Evolutionary conservation across 2,888 invertebrate genomes (phyloP).

Genomic region (Calameuta pallipes): DNA sequence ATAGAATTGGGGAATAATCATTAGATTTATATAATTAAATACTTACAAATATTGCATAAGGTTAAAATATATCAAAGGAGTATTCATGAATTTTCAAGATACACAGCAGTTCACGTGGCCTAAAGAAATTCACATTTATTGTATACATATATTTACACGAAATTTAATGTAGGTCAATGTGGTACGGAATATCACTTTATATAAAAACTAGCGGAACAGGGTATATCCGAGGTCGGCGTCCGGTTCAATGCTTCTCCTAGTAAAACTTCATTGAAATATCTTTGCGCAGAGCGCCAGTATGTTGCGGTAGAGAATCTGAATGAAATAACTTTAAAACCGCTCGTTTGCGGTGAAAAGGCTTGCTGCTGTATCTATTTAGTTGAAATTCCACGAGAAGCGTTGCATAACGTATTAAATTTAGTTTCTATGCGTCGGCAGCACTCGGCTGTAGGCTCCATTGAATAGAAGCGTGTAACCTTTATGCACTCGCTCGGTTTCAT

Average conservation of each 20-base stretch:
- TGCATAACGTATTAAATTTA: conserved; percentile 8
- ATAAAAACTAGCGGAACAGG: background rate
- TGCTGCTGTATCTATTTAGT: background rate
- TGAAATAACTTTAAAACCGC: background rate
- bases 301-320: background rate
- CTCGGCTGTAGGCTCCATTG: background rate
- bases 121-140: too few species aligned
- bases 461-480: background rate
- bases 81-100: too few species aligned
- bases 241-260: background rate
- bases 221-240: background rate
- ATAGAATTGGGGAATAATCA: too few species aligned
- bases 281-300: background rate
- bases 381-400: background rate
- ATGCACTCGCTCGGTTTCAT: background rate
- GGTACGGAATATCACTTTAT: background rate
- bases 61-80: too few species aligned
- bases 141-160: background rate
- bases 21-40: too few species aligned
- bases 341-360: background rate
- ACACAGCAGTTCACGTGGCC: too few species aligned
- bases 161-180: background rate
- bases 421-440: conserved; percentile 7
- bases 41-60: too few species aligned
- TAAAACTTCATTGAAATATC: background rate